phyloP scores from a whole-genome alignment of 2,888 invertebrate genomes.

The Nemapogon koenigi region DNA sequence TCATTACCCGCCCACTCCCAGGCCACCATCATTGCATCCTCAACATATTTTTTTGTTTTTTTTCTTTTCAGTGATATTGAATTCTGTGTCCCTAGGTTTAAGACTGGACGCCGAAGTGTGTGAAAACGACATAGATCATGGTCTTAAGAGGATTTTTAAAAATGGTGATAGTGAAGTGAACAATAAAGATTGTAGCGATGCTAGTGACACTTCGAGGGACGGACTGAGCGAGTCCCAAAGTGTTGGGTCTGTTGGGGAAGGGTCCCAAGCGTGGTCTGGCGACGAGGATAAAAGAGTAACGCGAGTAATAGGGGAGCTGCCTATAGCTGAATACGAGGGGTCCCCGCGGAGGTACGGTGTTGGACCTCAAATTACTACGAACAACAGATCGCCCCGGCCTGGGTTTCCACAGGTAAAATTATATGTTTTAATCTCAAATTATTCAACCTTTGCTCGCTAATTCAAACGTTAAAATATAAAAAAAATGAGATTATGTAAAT shows the following conservation, averaged over 20 bases:
- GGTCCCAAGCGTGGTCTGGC: constrained; percentile 38
- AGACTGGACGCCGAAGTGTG: constrained; percentile 59
- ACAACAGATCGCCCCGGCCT: constrained; percentile 79
- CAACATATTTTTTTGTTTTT: constrained; percentile 35
- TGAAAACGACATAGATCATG: constrained; percentile 57
- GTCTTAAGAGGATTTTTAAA: constrained; percentile 59
- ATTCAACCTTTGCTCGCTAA: not conserved
- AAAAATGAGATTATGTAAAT: no score
- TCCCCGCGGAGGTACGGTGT: constrained; percentile 88
- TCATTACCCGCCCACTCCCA: constrained; percentile 14
- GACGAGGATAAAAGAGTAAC: constrained; percentile 60
- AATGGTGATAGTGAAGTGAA: constrained; percentile 59
- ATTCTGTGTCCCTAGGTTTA: constrained; percentile 62
- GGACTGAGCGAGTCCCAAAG: constrained; percentile 43
- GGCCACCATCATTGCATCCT: constrained; percentile 29
- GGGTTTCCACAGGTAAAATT: constrained; percentile 79
- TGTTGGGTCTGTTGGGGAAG: constrained; percentile 39
- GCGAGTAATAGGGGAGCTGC: constrained; percentile 80
- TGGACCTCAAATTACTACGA: constrained; percentile 71
- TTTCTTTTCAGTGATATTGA: constrained; percentile 63
- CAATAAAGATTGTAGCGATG: constrained; percentile 49
- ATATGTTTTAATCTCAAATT: not conserved
- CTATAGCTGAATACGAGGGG: constrained; percentile 93
- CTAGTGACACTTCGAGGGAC: constrained; percentile 40
- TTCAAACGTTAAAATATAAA: no score